These are phyloP conservation scores for Poeciliopsis turneri DNA, from an alignment of 2,797 vertebrate genomes.

Conservation along the genomic window DNA sequence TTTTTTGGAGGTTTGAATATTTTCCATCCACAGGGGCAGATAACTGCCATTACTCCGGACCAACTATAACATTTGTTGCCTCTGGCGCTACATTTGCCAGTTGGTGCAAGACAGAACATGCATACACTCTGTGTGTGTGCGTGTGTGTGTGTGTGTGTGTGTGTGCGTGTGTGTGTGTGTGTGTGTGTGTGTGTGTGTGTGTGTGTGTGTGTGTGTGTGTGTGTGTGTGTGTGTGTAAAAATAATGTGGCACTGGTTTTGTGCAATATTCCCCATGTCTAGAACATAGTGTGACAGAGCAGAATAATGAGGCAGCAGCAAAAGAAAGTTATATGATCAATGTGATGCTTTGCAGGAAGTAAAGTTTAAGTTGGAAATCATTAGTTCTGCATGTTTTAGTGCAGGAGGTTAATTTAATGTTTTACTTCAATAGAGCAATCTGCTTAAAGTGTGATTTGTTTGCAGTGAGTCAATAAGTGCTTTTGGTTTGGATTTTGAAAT, in stretches of 20 bases:
- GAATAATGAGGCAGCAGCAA: background rate
- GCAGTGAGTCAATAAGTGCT: slow-evolving; percentile 5
- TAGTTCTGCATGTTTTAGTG: background rate
- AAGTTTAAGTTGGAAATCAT: slow-evolving; percentile 15
- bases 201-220: too few species aligned
- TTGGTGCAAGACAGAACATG: background rate
- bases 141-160: too few species aligned
- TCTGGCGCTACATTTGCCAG: background rate
- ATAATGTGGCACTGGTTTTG: background rate
- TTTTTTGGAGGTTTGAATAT: background rate
- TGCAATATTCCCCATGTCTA: background rate
- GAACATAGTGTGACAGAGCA: background rate
- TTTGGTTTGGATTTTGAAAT: slow-evolving; percentile 4
- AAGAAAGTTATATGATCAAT: background rate
- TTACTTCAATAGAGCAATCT: slow-evolving; percentile 8
- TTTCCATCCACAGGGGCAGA: background rate
- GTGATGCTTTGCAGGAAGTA: background rate
- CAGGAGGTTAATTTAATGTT: slow-evolving; percentile 20
- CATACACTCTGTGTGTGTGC: background rate
- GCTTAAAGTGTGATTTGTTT: slow-evolving; percentile 6
- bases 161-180: background rate
- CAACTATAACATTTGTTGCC: background rate
- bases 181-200: too few species aligned
- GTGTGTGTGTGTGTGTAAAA: background rate
- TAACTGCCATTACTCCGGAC: too few species aligned